phyloP scores from a whole-genome alignment of 2,888 invertebrate species.

The Atherix ibis region DNA sequence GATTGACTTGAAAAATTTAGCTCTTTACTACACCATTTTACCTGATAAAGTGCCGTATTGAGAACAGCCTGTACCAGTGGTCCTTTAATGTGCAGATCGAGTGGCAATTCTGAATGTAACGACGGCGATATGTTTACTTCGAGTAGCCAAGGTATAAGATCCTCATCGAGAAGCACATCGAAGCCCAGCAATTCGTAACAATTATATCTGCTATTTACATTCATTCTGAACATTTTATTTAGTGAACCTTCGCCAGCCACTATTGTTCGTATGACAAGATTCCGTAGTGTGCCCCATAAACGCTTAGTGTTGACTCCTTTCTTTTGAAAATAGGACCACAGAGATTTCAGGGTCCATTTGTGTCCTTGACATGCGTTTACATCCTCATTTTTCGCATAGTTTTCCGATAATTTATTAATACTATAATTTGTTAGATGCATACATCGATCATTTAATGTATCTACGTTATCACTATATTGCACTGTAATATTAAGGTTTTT shows the following conservation, averaged over 20 bases:
- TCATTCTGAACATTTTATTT: conserved; percentile 52
- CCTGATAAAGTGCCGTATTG: conserved; percentile 83
- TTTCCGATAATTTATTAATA: conserved; percentile 73
- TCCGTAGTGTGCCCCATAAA: conserved; percentile 73
- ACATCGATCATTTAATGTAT: conserved; percentile 66
- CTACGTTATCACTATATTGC: conserved; percentile 65
- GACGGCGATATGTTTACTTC: conserved; percentile 89
- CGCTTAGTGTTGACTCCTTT: conserved; percentile 59
- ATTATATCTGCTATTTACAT: conserved; percentile 65
- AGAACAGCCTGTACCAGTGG: conserved; percentile 79
- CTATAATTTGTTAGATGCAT: conserved; percentile 90
- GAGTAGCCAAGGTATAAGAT: conserved; percentile 85
- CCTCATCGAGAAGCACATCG: conserved; percentile 83
- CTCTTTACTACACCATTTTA: no score
- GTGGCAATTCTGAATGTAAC: conserved; percentile 69
- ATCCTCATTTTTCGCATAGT: conserved; percentile 80
- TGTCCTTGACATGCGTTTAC: conserved; percentile 83
- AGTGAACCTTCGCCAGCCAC: conserved; percentile 73
- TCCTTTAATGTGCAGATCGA: conserved; percentile 88
- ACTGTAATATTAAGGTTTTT: conserved; percentile 33
- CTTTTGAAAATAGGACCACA: conserved; percentile 44
- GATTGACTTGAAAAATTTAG: not conserved
- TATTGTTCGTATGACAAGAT: conserved; percentile 85
- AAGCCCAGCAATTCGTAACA: conserved; percentile 94
- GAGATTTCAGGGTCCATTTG: conserved; percentile 65